Evolutionary conservation across 2,888 invertebrate genomes (phyloP).

Genomic region (Vandiemenella viatica): DNA sequence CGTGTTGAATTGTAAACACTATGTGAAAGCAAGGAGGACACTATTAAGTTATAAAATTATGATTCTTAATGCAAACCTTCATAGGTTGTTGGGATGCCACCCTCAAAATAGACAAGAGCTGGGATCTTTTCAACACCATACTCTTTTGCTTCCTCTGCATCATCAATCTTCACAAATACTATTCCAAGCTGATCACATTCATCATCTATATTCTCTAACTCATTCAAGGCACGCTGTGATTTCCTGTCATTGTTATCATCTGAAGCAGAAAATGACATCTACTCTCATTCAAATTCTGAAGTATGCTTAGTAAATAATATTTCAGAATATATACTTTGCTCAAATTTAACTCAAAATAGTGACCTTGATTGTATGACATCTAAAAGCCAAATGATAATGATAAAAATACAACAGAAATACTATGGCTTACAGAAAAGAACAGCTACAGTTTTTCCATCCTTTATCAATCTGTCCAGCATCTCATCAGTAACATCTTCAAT

Average conservation of each 20-base stretch:
- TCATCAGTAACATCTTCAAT: constrained; percentile 91
- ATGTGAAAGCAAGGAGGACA: neutral
- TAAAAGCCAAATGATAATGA: too few relatives aligned
- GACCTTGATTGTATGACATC: too few relatives aligned
- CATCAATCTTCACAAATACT: constrained; percentile 84
- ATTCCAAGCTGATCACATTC: constrained; percentile 80
- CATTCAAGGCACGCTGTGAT: constrained; percentile 69
- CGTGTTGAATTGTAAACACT: neutral
- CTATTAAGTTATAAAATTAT: too few relatives aligned
- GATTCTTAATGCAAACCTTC: too few relatives aligned
- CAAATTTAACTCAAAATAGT: too few relatives aligned
- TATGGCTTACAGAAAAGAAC: constrained; percentile 79
- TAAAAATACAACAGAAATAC: too few relatives aligned
- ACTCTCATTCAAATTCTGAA: neutral
- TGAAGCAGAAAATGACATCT: constrained; percentile 26
- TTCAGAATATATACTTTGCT: too few relatives aligned
- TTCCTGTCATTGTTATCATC: constrained; percentile 82
- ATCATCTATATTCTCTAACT: constrained; percentile 86
- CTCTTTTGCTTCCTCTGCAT: constrained; percentile 76
- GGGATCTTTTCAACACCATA: constrained; percentile 84
- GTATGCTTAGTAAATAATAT: too few relatives aligned
- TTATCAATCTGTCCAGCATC: constrained; percentile 78
- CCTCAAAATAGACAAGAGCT: constrained; percentile 52
- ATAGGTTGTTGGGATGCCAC: constrained; percentile 13
- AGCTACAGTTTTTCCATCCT: constrained; percentile 75